Conservation (phyloP, 2,113 vertebrate species). For the Tychaedon coryphoeus region DNA sequence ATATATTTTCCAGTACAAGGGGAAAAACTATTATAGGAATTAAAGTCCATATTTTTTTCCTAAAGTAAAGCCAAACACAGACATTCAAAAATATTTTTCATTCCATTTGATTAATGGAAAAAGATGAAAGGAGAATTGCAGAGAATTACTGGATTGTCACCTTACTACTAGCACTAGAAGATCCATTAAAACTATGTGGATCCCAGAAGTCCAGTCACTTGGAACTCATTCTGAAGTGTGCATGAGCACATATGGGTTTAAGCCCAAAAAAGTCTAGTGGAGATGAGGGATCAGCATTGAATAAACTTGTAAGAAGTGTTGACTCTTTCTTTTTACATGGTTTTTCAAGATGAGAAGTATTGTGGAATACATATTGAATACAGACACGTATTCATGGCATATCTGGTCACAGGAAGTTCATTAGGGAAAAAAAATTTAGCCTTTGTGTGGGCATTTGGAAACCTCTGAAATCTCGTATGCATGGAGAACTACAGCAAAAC, state of each 20-base stretch:
- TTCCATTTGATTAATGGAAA: not conserved
- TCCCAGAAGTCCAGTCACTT: not conserved
- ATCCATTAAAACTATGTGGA: not conserved
- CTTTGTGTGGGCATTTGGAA: not conserved
- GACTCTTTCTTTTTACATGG: not conserved
- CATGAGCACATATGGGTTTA: accelerated
- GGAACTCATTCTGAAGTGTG: not conserved
- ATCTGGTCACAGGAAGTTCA: not conserved
- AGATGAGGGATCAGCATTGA: not conserved
- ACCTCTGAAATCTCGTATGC: not conserved
- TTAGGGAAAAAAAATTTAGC: not conserved
- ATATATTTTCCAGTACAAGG: not conserved
- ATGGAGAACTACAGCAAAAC: not conserved
- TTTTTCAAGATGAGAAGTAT: not conserved
- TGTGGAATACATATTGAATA: no score
- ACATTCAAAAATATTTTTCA: not conserved
- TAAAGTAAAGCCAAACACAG: not conserved
- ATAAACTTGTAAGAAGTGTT: not conserved
- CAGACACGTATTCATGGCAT: not conserved
- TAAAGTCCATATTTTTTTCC: not conserved
- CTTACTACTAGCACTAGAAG: not conserved
- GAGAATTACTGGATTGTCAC: not conserved
- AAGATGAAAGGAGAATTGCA: not conserved
- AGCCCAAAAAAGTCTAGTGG: not conserved
- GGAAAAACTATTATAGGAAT: not conserved